These are phyloP conservation scores for Cettia cetti DNA, from an alignment of 2,113 vertebrate genomes.

Conservation along the genomic window DNA sequence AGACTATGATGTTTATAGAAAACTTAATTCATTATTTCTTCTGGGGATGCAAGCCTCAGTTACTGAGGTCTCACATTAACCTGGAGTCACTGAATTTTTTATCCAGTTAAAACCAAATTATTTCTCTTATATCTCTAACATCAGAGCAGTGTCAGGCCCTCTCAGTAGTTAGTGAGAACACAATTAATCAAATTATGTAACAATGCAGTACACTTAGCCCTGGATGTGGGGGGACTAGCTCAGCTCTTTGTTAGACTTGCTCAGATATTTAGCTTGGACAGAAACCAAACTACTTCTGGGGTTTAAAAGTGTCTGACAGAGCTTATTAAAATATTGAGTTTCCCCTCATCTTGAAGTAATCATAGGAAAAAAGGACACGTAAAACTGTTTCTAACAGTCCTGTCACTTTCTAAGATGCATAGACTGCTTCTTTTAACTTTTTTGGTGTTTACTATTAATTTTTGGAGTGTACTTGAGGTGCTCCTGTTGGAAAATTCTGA, in stretches of 20 bases:
- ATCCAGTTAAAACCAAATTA: neutral
- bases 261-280: neutral
- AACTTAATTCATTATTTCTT: neutral
- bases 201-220: neutral
- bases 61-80: neutral
- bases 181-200: neutral
- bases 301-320: neutral
- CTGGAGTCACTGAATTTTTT: neutral
- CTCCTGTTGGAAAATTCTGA: neutral
- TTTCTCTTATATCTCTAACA: neutral
- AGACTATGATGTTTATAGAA: neutral
- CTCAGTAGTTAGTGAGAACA: neutral
- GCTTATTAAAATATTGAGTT: neutral
- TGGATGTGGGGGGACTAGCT: neutral
- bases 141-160: neutral
- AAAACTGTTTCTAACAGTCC: neutral
- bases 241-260: neutral
- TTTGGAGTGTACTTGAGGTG: neutral
- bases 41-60: neutral
- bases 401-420: neutral
- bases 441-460: neutral
- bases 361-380: neutral
- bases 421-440: neutral
- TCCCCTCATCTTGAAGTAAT: neutral
- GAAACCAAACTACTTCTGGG: neutral